These are phyloP conservation scores for Cryptotis parvus DNA, from an alignment of 2,113 vertebrate genomes.

Conservation along the genomic window DNA sequence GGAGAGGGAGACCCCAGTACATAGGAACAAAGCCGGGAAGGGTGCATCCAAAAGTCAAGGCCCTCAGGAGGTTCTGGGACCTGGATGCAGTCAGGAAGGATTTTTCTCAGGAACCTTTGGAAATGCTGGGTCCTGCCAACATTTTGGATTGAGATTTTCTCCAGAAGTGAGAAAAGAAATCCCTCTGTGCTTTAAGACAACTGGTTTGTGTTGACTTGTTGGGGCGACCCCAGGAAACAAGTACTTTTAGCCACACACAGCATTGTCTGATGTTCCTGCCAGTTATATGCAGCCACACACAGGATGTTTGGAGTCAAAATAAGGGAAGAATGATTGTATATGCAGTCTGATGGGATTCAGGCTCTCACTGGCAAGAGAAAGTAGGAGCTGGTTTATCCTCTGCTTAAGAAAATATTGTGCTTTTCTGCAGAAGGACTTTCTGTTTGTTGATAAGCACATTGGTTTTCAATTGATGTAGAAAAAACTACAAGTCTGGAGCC, in stretches of 20 bases:
- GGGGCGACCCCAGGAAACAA: background rate
- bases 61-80: background rate
- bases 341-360: background rate
- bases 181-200: background rate
- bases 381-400: background rate
- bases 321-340: no score
- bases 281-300: background rate
- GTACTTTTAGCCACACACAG: background rate
- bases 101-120: background rate
- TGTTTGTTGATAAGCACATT: slow-evolving; percentile 21
- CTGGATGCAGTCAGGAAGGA: background rate
- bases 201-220: background rate
- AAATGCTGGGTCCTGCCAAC: background rate
- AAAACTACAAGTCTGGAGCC: background rate
- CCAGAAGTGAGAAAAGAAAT: background rate
- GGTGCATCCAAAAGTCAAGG: background rate
- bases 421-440: slow-evolving; percentile 2
- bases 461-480: slow-evolving; percentile 6
- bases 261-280: background rate
- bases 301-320: background rate
- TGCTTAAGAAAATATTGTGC: background rate
- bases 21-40: background rate
- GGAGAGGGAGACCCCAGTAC: background rate
- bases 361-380: background rate
- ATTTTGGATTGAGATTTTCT: background rate